Evolutionary conservation across 2,888 invertebrate species (phyloP).

Genomic region (Drosophila pseudotalamancana): DNA sequence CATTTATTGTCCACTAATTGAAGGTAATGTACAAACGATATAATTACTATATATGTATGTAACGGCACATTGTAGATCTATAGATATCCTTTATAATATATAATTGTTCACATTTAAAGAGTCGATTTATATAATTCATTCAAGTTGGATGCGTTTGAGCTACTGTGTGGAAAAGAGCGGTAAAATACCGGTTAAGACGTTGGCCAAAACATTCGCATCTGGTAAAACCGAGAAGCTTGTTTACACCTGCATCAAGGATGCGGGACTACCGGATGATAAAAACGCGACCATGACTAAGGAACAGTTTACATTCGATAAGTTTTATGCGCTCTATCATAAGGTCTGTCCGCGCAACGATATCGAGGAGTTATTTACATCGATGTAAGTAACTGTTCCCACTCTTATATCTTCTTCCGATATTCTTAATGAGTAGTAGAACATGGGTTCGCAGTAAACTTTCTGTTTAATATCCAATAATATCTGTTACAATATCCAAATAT

Average conservation of each 20-base stretch:
- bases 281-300: conserved; percentile 97
- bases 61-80: not conserved
- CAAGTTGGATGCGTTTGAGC: conserved; percentile 98
- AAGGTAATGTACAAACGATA: not conserved
- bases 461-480: not conserved
- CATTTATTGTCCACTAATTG: too few relatives aligned
- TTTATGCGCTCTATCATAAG: conserved; percentile 98
- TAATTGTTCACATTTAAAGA: not conserved
- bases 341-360: conserved; percentile 99
- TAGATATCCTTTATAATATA: not conserved
- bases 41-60: not conserved
- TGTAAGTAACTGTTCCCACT: conserved; percentile 88
- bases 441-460: not conserved
- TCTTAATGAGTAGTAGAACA: too few relatives aligned
- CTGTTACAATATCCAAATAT: too few relatives aligned
- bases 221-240: conserved; percentile 99
- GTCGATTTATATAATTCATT: conserved; percentile 14
- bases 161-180: conserved; percentile 97
- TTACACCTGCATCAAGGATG: conserved; percentile 97
- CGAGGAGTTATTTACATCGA: conserved; percentile 97
- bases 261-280: conserved; percentile 97
- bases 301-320: conserved; percentile 99
- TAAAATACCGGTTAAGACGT: conserved; percentile 98
- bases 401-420: not conserved
- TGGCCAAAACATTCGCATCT: conserved; percentile 99